Base-by-base conservation (phyloP, 2,888 invertebrate genomes). In the Phlogophora meticulosa region DNA sequence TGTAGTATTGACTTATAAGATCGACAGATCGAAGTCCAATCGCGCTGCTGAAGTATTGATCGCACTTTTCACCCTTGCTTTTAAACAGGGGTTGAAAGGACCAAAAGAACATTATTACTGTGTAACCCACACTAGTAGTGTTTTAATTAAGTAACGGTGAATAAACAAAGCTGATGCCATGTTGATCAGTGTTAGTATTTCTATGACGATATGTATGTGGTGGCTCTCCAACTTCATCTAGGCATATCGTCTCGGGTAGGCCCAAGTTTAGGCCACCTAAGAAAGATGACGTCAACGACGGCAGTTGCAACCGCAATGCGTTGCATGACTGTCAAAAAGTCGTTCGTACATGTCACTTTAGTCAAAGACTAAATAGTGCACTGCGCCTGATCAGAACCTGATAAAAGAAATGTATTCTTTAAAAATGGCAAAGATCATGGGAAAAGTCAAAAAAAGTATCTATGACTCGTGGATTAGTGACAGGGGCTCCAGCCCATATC, bases 121-220 rank as follows among this genome's bases (percentile, higher is more conserved):
- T 20, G 7, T 56, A 17, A 24, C 13, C 10, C n/a, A 20, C n/a
- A 62, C 38, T 32, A 22, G 20, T 42, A 42, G n/a, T 22, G 9
- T 20, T 5, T 13, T 20, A 32, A 34, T 17, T 28, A 28, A 52
- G 36, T 1, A 13, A n/a, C 15, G 1, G 36, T 61, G 13, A 5
- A n/a, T 40, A 13, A 15, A n/a, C n/a, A n/a, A n/a, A n/a, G n/a
- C 53, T 5, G 13, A 32, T 45, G 52, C 60, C 24, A 72, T 75
- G 72, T 72, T 15, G 17, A 61, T 71, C 11, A 65, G 42, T 45
- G 43, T 66, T 40, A 55, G 20, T 20, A 77, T 77, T 46, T 77
- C 75, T 28, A 72, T 77, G 51, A 52, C 58, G n/a, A 72, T 77
- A 34, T 77, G 75, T 56, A 72, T 77, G 66, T 77, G 77, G 77